These are phyloP conservation scores for Prunella himalayana DNA, from an alignment of 2,113 vertebrate species.

Conservation along the genomic window DNA sequence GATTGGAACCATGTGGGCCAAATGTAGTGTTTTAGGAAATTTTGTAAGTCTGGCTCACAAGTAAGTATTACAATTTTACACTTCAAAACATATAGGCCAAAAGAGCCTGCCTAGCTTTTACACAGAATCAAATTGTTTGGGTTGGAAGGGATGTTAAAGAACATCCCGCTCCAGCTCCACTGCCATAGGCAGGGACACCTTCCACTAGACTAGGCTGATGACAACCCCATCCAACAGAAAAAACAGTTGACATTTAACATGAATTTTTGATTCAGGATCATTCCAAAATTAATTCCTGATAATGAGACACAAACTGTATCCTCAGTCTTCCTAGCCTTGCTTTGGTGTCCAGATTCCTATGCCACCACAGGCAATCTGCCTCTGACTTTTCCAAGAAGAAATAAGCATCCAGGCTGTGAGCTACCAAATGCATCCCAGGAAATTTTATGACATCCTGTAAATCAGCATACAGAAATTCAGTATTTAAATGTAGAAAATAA, in stretches of 20 bases:
- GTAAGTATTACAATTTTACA: background rate
- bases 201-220: background rate
- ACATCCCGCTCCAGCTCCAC: background rate
- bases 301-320: background rate
- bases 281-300: background rate
- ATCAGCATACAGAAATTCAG: background rate
- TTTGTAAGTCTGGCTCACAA: background rate
- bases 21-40: background rate
- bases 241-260: background rate
- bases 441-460: background rate
- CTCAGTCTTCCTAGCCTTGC: background rate
- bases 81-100: background rate
- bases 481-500: background rate
- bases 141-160: background rate
- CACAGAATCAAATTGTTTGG: background rate
- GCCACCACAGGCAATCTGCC: rapidly evolving
- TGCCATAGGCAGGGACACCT: background rate
- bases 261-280: background rate
- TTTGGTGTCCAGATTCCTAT: background rate
- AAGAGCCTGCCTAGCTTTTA: background rate
- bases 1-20: background rate
- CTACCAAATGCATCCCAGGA: background rate
- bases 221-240: background rate
- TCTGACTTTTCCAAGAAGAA: background rate
- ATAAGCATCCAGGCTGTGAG: background rate